phyloP scores from a whole-genome alignment of 2,797 vertebrate genomes.

The Gymnoscopelus microlampas region DNA sequence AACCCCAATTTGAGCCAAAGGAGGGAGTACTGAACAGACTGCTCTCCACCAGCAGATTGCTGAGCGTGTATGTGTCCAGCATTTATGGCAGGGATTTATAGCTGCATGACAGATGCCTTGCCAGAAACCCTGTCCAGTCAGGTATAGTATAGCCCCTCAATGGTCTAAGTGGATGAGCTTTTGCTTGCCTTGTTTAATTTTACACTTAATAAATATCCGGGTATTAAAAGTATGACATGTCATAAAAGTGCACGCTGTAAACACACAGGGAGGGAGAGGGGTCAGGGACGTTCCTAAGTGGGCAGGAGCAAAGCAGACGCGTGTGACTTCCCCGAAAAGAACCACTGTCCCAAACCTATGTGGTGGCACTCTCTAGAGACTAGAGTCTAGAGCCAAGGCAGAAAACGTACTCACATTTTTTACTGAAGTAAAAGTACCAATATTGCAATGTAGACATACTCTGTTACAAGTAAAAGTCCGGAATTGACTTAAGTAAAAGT shows the following conservation, averaged over 20 bases:
- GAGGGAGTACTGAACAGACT: slow-evolving; percentile 46
- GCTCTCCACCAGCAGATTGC: slow-evolving; percentile 36
- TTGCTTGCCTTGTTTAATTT: slow-evolving; percentile 15
- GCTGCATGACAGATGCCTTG: slow-evolving; percentile 37
- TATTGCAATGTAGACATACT: too few relatives aligned
- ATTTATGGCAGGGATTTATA: slow-evolving; percentile 32
- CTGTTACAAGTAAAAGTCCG: too few relatives aligned
- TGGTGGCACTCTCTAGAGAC: too few relatives aligned
- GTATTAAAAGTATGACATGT: slow-evolving; percentile 23
- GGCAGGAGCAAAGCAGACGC: too few relatives aligned
- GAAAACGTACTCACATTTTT: too few relatives aligned
- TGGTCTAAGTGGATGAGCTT: slow-evolving; percentile 37
- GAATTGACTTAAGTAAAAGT: too few relatives aligned
- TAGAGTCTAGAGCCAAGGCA: too few relatives aligned
- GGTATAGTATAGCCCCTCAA: slow-evolving; percentile 21
- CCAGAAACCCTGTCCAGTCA: slow-evolving; percentile 25
- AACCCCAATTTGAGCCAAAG: too few relatives aligned
- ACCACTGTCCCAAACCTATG: too few relatives aligned
- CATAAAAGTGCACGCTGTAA: slow-evolving; percentile 18
- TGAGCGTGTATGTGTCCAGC: slow-evolving; percentile 32
- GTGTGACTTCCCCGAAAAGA: too few relatives aligned
- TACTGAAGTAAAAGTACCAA: too few relatives aligned
- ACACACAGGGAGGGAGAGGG: background rate
- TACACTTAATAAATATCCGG: slow-evolving; percentile 2
- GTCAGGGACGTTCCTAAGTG: background rate